Evolutionary conservation across 2,888 invertebrate species (phyloP).

Genomic region (Lepidocyrtinus sp.): DNA sequence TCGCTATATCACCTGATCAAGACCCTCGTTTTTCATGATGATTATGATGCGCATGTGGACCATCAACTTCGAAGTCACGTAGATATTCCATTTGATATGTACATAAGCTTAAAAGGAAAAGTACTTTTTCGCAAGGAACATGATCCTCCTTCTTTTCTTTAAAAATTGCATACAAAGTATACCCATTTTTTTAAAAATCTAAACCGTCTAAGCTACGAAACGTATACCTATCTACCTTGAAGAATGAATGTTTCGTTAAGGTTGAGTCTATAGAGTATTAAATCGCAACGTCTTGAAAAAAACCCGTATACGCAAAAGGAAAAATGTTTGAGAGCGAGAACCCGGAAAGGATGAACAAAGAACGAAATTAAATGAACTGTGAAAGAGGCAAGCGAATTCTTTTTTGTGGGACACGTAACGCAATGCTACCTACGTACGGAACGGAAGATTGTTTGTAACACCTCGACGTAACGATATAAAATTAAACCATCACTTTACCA

Average conservation of each 20-base stretch:
- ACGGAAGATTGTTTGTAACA: not conserved
- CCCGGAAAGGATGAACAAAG: not conserved
- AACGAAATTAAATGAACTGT: not conserved
- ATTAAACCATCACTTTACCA: no score
- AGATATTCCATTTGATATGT: no score
- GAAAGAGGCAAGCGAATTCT: not conserved
- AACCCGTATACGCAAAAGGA: not conserved
- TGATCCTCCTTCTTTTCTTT: no score
- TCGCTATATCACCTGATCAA: constrained; percentile 63
- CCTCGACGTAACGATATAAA: no score
- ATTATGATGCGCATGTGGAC: not conserved
- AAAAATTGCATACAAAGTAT: no score
- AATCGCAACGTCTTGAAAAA: not conserved
- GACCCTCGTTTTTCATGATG: not conserved
- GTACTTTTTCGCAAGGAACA: no score
- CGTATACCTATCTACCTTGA: no score
- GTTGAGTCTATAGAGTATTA: not conserved
- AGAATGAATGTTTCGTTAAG: not conserved
- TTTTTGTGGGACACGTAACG: not conserved
- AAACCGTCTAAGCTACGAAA: no score
- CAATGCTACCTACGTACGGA: no score
- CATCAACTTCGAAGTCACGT: not conserved
- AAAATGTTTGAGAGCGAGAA: not conserved
- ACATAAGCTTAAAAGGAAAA: not conserved
- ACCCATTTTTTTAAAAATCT: no score